Conservation (phyloP, 2,888 invertebrate species). For the Scaptomyza tumidula region DNA sequence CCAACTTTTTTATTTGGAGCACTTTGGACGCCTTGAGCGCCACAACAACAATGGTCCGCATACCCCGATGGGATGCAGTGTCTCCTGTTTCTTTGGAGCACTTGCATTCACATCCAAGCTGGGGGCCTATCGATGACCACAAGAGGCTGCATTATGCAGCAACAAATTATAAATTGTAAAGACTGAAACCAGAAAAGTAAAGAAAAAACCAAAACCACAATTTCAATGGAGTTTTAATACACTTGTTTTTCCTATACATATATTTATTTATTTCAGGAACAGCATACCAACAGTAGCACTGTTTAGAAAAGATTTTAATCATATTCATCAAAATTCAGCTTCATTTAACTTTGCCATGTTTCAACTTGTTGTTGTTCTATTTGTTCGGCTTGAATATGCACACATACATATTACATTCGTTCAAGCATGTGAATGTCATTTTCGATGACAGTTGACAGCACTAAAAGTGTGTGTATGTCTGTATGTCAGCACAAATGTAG, state of each 20-base stretch:
- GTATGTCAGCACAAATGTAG: not conserved
- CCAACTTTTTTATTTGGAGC: slow-evolving; percentile 49
- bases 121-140: slow-evolving; percentile 63
- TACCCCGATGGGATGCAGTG: slow-evolving; percentile 23
- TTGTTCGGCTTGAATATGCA: no score
- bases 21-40: slow-evolving; percentile 28
- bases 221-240: slow-evolving; percentile 5
- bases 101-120: slow-evolving; percentile 28
- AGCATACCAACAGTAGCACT: not conserved
- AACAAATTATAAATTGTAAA: slow-evolving; percentile 18
- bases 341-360: no score
- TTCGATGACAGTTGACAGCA: not conserved
- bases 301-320: no score
- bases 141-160: slow-evolving; percentile 22
- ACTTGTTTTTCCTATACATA: not conserved
- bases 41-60: slow-evolving; percentile 29
- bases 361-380: no score
- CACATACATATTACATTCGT: not conserved
- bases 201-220: slow-evolving; percentile 19
- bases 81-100: not conserved
- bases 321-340: no score
- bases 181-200: slow-evolving; percentile 52
- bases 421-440: no score
- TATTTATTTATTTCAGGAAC: not conserved
- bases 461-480: not conserved